Evolutionary conservation across 2,113 vertebrate species (phyloP).

Genomic region (Semnornis frantzii): DNA sequence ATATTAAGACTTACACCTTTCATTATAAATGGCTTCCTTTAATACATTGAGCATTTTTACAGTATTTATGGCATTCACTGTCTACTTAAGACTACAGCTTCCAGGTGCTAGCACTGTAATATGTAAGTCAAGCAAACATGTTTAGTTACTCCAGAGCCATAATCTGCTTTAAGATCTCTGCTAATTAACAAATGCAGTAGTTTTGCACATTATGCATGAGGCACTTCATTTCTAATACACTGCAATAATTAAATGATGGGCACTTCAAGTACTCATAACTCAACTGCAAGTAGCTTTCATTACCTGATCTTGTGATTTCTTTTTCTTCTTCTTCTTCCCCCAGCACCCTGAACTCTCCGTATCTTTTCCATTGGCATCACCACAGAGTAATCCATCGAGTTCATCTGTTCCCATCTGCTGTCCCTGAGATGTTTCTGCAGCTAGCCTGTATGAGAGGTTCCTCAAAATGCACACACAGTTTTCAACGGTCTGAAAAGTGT

Average conservation of each 20-base stretch:
- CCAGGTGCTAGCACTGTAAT: neutral
- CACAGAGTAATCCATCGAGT: constrained; percentile 94
- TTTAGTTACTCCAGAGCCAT: neutral
- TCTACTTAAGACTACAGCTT: neutral
- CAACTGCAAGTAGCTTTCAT: constrained; percentile 17
- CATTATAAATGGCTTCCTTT: neutral
- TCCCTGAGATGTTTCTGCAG: constrained; percentile 98
- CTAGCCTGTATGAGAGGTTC: constrained; percentile 98
- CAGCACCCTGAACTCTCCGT: constrained; percentile 96
- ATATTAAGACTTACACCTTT: neutral
- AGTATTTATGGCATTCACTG: neutral
- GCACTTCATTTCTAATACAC: neutral
- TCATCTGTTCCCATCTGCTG: constrained; percentile 97
- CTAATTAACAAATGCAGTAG: neutral
- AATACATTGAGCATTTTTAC: neutral
- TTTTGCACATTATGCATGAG: neutral
- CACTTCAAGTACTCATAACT: neutral
- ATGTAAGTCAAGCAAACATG: neutral
- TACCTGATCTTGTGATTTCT: constrained; percentile 99
- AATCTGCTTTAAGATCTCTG: neutral
- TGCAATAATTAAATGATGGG: neutral
- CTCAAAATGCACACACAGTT: constrained; percentile 99
- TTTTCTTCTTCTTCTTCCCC: constrained; percentile 99
- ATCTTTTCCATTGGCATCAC: constrained; percentile 91
- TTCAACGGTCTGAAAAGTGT: constrained; percentile 90